Percentiles rank a stretch among this genome's conserved stretches.
Evolutionary conservation across 2,113 vertebrate species (phyloP).

Genomic region (Corythaixoides concolor): DNA sequence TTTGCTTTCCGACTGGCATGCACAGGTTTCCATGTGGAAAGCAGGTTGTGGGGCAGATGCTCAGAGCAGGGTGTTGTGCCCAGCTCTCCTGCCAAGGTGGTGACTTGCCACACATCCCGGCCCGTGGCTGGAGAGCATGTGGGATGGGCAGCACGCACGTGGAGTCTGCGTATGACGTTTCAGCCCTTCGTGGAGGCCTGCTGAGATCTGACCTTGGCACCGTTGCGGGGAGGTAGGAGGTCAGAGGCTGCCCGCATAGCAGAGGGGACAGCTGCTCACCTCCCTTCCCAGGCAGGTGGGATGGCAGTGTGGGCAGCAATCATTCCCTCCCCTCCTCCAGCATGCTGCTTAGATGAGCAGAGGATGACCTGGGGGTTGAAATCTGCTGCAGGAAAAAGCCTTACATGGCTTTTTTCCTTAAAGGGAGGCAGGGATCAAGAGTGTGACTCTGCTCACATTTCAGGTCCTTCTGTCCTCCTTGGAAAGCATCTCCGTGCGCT

Average conservation of each 20-base stretch:
- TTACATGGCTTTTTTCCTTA: neutral
- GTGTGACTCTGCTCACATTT: neutral
- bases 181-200: neutral
- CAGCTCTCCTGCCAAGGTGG: neutral
- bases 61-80: neutral
- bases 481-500: neutral
- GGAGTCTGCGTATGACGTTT: neutral
- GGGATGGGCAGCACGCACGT: neutral
- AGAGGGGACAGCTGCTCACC: slow-evolving; percentile 40
- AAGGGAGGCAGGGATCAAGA: neutral
- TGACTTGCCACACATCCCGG: accelerated
- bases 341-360: neutral
- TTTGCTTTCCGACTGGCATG: neutral
- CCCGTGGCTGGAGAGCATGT: accelerated
- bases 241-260: neutral
- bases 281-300: slow-evolving; percentile 27
- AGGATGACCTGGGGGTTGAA: neutral
- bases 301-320: neutral
- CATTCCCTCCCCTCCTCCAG: neutral
- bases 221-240: neutral
- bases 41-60: neutral
- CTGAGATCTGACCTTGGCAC: neutral
- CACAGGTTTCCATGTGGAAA: neutral
- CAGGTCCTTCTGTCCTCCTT: neutral
- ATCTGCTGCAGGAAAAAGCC: neutral